These are phyloP conservation scores for Eupleurogrammus muticus DNA, from an alignment of 2,797 vertebrate genomes.

Conservation along the genomic window DNA sequence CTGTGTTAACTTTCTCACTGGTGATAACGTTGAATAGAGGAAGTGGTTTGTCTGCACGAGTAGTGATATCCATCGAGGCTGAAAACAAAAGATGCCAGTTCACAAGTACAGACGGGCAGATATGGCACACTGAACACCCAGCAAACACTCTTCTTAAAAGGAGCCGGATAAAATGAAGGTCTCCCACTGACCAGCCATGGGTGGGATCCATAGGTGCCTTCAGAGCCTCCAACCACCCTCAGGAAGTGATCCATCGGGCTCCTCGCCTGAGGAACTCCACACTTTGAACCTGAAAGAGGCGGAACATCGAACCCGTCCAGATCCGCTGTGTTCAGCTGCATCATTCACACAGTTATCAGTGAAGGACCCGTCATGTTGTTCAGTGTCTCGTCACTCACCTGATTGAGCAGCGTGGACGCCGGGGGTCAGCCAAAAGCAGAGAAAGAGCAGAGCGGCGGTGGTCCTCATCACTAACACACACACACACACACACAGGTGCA, in stretches of 20 bases:
- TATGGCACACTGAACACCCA: too few relatives aligned
- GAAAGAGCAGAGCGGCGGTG: constrained; percentile 47
- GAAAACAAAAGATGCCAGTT: background rate
- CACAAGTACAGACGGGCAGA: background rate
- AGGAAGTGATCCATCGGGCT: constrained; percentile 41
- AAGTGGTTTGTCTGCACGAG: background rate
- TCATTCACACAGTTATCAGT: background rate
- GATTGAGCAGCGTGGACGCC: constrained; percentile 21
- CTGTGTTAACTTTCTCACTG: background rate
- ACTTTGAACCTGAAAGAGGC: constrained; percentile 69
- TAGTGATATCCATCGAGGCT: background rate
- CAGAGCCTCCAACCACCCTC: constrained; percentile 79
- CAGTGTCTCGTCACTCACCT: constrained; percentile 58
- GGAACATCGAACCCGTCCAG: background rate
- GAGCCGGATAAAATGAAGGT: background rate
- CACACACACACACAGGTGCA: constrained; percentile 44
- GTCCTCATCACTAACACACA: constrained; percentile 52
- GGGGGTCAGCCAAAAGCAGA: constrained; percentile 48
- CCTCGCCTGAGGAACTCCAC: constrained; percentile 58
- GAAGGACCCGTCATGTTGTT: background rate
- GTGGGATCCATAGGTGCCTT: constrained; percentile 74
- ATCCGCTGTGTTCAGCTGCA: background rate
- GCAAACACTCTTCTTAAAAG: background rate
- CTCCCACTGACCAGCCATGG: constrained; percentile 79
- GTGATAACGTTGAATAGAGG: background rate